These are phyloP conservation scores for Phocides pigmalion DNA, from an alignment of 1,140 invertebrate species.

Conservation along the genomic window DNA sequence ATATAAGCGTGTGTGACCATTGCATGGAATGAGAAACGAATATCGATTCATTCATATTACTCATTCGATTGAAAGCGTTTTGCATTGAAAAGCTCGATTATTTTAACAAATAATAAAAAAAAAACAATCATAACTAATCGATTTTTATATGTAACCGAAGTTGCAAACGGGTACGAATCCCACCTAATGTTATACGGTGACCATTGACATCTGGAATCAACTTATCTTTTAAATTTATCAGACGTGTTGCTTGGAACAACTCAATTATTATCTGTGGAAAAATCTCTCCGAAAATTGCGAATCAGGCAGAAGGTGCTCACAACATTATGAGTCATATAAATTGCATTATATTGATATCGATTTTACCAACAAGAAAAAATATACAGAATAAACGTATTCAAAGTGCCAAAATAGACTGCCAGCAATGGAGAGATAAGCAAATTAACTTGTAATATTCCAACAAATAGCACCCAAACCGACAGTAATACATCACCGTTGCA, in stretches of 20 bases:
- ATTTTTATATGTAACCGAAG: neutral
- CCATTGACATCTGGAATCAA: too few relatives aligned
- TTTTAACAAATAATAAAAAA: slow-evolving; percentile 18
- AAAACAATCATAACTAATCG: slow-evolving; percentile 14
- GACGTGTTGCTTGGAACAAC: too few relatives aligned
- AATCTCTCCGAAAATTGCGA: too few relatives aligned
- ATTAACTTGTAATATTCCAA: slow-evolving; percentile 40
- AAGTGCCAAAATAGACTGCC: neutral
- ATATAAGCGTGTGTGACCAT: slow-evolving; percentile 50
- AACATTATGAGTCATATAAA: too few relatives aligned
- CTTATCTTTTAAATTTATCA: too few relatives aligned
- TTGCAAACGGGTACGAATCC: neutral
- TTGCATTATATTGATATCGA: neutral
- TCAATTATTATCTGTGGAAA: too few relatives aligned
- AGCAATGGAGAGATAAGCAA: slow-evolving; percentile 2
- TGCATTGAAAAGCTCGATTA: slow-evolving; percentile 6
- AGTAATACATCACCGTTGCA: slow-evolving; percentile 20
- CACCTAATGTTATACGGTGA: too few relatives aligned
- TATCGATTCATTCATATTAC: slow-evolving; percentile 31
- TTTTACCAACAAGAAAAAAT: slow-evolving; percentile 6
- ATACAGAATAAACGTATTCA: too few relatives aligned
- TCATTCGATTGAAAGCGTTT: slow-evolving; percentile 26
- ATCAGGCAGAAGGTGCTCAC: too few relatives aligned
- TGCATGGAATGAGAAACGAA: slow-evolving; percentile 61
- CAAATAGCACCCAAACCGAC: slow-evolving; percentile 65